phyloP scores from a whole-genome alignment of 2,888 invertebrate species.

The Eledone cirrhosa region DNA sequence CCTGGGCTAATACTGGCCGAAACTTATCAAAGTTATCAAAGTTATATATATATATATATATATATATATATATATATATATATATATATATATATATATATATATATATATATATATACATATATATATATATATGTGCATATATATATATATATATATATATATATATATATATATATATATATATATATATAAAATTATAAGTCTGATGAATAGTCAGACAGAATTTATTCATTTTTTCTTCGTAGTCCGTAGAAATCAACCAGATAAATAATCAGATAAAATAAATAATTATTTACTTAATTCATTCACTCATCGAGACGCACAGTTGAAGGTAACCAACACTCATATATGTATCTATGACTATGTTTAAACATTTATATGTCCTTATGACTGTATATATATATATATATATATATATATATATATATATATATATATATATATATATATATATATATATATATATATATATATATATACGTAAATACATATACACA shows the following conservation, averaged over 20 bases:
- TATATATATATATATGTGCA: neutral
- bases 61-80: neutral
- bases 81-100: slow-evolving; percentile 2
- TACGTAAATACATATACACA: neutral
- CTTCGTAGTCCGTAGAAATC: too few relatives aligned
- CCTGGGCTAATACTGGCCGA: too few relatives aligned
- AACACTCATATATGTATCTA: neutral
- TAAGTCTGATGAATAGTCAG: too few relatives aligned
- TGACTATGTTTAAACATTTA: neutral
- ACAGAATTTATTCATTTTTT: too few relatives aligned
- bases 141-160: slow-evolving; percentile 6
- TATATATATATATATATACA: slow-evolving; percentile 2
- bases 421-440: neutral
- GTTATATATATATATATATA: slow-evolving; percentile 1
- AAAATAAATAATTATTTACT: too few relatives aligned
- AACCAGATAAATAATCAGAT: too few relatives aligned
- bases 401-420: neutral
- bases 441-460: neutral
- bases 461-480: slow-evolving; percentile 6
- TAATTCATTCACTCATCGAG: too few relatives aligned
- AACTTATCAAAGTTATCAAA: too few relatives aligned
- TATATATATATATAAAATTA: neutral
- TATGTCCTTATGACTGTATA: neutral
- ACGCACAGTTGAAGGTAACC: too few relatives aligned
- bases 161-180: slow-evolving; percentile 2